Evolutionary conservation across 2,888 invertebrate species (phyloP), one percentile per base, ranked within the genome.

Genomic region (Leptodirus hochenwartii): DNA sequence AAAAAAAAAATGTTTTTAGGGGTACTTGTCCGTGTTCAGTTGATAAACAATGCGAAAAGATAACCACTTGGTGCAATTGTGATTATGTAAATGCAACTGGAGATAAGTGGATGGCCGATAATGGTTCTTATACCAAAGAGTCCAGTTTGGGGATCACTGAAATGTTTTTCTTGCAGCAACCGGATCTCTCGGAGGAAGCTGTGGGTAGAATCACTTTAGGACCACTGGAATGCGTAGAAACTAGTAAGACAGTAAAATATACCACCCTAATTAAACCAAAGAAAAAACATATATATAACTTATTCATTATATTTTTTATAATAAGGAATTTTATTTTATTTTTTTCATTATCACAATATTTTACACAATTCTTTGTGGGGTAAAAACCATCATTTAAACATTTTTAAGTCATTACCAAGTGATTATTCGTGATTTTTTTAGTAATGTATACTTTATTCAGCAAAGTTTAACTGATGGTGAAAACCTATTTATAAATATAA

Each of bases 141-240:
- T 68, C 69, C 41, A 82, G 87, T 46, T 62, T 91, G 38, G 90
- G 90, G 12, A 79, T 91, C 32, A 88, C 78, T 4, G 77, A 84
- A 49, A 82, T 91, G 78, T 78, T 80, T 40, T 87, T 91, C 49
- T 58, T 87, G 27, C 87, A 88, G 46, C 85, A 85, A 47, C 72
- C 76, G 41, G 75, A 81, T 49, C 56, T 85, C 37, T 74, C 78
- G 29, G 72, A 75, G 39, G 80, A 85, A 48, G 81, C 85, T 2
- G 74, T 79, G 41, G 87, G 84, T 2, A 64, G 85, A 41, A 81
- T 93, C 27, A 88, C 88, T 1, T 57, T 91, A 29, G 90, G 90
- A 3, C 84, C 90, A 2, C 58, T 93, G 41, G 84, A 87, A 55
- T 93, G 91, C 57, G 87, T 88, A 31, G 90, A 90, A 63, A 88